Evolutionary conservation across 2,797 vertebrate species (phyloP), one percentile per base, ranked within the genome.

Genomic region (Xenops minutus): DNA sequence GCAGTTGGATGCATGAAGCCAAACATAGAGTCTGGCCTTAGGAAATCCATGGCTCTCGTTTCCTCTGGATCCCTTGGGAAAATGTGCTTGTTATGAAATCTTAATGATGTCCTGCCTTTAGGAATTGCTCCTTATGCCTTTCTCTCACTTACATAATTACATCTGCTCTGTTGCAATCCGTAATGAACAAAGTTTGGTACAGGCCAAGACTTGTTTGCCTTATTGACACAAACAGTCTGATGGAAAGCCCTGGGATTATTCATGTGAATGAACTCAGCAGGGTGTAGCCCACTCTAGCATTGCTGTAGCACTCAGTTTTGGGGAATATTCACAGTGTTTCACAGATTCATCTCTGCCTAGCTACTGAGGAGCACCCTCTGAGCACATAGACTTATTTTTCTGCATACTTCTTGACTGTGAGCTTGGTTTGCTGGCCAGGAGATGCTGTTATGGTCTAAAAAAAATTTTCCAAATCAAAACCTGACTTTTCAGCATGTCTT

Each of bases 91-190:
- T 96, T 96, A 88, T 93, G 91, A 96, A 95, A 95, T 82, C 63
- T 68, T 96, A 95, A 96, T 93, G 89, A 94, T 94, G 88, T 92
- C 92, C 85, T 94, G 83, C 80, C 85, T 96, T 82, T 84, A 95
- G 83, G 78, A 95, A 77, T 67, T 84, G 83, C 63, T 95, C 59
- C 74, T 80, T 27, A 88, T 93, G 89, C 88, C 61, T 93, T 96
- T 92, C 82, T 86, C 66, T 94, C 85, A 36, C 95, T 94, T 76
- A n/a, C 21, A 64, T 90, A 94, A 96, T 93, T 93, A 76, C 63
- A 67, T 88, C 73, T 91, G n/a, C 62, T 85, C 41, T 96, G 80
- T 87, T 85, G 88, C 76, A 94, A 87, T 86, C 52, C 58, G 66
- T 58, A 88, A 61, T 10, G 76, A 95, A 49, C 80, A 85, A 73